A percentile compares a stretch with the other conserved stretches of the same genome.
These are phyloP conservation scores for Philopotamus ludificatus DNA, from an alignment of 1,140 invertebrate genomes.

Conservation along the genomic window DNA sequence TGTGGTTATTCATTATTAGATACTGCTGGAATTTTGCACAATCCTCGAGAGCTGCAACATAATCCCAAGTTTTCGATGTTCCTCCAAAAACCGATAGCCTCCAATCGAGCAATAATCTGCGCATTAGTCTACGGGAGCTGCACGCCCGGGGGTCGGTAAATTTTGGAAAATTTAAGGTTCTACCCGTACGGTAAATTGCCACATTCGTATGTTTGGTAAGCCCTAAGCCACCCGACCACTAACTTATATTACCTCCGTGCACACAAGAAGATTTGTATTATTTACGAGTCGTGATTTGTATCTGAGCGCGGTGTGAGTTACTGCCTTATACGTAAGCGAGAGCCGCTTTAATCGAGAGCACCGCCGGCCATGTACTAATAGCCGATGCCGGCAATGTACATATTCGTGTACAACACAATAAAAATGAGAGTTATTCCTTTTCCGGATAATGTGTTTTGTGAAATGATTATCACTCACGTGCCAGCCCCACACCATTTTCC, in stretches of 20 bases:
- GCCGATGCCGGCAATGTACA: too few species aligned
- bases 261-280: constrained; percentile 36
- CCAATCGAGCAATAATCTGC: constrained; percentile 14
- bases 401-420: too few species aligned
- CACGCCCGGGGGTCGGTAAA: constrained; percentile 26
- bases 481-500: too few species aligned
- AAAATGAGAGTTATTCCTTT: too few species aligned
- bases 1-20: too few species aligned
- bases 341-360: constrained; percentile 24
- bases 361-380: not conserved
- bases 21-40: too few species aligned
- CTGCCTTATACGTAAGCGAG: constrained; percentile 31
- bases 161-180: constrained; percentile 37
- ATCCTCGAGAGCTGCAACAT: too few species aligned
- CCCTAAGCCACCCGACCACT: constrained; percentile 15
- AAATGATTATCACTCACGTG: too few species aligned
- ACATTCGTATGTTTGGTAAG: constrained; percentile 37
- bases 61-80: too few species aligned
- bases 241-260: constrained; percentile 26
- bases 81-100: too few species aligned
- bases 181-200: constrained; percentile 28
- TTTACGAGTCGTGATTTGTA: constrained; percentile 33
- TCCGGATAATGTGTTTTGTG: too few species aligned
- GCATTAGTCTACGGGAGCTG: constrained; percentile 3
- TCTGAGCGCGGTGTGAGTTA: constrained; percentile 31